phyloP scores from a whole-genome alignment of 2,113 vertebrate genomes.

The Corvus moneduloides region DNA sequence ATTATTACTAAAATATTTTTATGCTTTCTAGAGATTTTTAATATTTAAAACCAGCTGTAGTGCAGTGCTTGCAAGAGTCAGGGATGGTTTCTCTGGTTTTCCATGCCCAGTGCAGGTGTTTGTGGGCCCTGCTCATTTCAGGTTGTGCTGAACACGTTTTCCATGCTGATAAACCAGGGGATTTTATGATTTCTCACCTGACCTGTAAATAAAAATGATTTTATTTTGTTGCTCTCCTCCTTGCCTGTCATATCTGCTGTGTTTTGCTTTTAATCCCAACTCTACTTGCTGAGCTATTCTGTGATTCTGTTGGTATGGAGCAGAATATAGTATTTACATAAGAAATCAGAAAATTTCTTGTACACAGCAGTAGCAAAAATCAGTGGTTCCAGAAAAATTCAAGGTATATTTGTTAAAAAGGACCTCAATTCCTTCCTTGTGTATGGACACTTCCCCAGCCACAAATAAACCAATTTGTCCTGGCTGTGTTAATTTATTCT shows the following conservation, averaged over 20 bases:
- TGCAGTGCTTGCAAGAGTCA: background rate
- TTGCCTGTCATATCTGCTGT: background rate
- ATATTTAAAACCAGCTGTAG: conserved; percentile 3
- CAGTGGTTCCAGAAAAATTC: background rate
- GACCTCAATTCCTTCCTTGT: background rate
- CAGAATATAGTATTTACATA: background rate
- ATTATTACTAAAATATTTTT: background rate
- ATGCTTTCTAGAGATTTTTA: background rate
- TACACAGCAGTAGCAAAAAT: background rate
- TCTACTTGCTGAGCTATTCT: background rate
- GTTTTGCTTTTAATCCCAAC: background rate
- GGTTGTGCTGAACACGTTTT: background rate
- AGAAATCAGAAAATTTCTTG: background rate
- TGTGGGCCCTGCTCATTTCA: background rate
- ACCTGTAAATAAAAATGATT: background rate
- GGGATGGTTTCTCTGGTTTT: background rate
- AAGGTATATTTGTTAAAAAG: background rate
- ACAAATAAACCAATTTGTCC: background rate
- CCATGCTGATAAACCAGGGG: background rate
- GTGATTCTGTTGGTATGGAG: background rate
- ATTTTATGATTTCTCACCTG: background rate
- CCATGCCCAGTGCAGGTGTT: background rate
- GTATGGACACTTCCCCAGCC: background rate
- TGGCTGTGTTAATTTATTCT: background rate
- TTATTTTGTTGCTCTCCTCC: background rate